A percentile compares a stretch with the other conserved stretches of the same genome.
phyloP scores from a whole-genome alignment of 2,797 vertebrate species.

The Astyanax mexicanus region DNA sequence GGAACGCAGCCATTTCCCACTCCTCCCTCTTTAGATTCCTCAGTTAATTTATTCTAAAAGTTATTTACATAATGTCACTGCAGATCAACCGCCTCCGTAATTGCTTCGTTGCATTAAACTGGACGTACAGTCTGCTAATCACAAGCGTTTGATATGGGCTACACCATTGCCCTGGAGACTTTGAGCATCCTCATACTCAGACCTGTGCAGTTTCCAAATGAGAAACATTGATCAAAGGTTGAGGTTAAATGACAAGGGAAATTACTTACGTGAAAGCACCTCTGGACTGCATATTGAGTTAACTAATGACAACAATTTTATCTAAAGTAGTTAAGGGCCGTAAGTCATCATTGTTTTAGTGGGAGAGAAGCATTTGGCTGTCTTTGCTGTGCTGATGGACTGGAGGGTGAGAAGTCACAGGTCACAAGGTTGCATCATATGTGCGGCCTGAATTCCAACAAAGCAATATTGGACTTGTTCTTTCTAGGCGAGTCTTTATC shows the following conservation, averaged over 20 bases:
- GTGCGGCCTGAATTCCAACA: no score
- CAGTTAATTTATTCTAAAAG: no score
- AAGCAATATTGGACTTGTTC: no score
- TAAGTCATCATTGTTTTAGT: slow-evolving; percentile 19
- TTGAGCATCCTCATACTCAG: slow-evolving; percentile 62
- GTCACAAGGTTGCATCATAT: background rate
- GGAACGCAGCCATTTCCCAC: background rate
- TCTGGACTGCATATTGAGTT: slow-evolving; percentile 18
- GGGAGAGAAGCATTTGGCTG: background rate
- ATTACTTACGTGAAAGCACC: slow-evolving; percentile 56
- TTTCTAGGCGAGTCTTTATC: no score
- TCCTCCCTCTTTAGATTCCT: slow-evolving; percentile 46
- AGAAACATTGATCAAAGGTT: slow-evolving; percentile 67
- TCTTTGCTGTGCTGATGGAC: background rate
- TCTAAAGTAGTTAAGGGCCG: background rate
- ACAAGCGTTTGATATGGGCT: slow-evolving; percentile 52
- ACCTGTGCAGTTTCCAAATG: slow-evolving; percentile 62
- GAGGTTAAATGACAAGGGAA: slow-evolving; percentile 68
- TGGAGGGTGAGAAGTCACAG: background rate
- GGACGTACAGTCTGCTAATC: slow-evolving; percentile 56
- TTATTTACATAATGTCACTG: slow-evolving; percentile 65
- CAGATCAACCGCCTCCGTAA: slow-evolving; percentile 64
- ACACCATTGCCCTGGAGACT: slow-evolving; percentile 61
- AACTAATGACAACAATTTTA: slow-evolving; percentile 20
- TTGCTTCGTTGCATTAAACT: slow-evolving; percentile 59